Base-by-base conservation (phyloP, 2,888 invertebrate genomes). In the Morpho helenor region DNA sequence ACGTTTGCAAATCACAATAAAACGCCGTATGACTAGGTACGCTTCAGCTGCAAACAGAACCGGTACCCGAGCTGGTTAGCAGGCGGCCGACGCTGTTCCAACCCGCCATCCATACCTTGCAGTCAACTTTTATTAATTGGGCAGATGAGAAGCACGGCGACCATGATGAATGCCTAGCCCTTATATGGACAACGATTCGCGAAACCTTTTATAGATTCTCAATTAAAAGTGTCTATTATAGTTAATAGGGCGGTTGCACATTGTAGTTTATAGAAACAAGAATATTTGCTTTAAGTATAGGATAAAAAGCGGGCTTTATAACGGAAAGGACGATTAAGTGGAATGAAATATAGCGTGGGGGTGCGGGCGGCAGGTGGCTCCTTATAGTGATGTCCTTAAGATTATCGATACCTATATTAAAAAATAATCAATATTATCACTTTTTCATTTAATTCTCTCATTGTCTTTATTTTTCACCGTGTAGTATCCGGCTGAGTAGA, bases 181-280 rank as follows among this genome's bases (percentile, higher is more conserved):
- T 72, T 90, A 84, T 88, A 90, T 68, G 87, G 88, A 66, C 72
- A 79, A 72, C 82, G 79, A 80, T 87, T 85, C 81, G 86, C 88
- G 80, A 89, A 90, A 87, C 89, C 88, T 89, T 89, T 89, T 89
- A 88, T 90, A 89, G 88, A 87, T 87, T 89, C 87, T 85, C 87
- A 89, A 90, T 90, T 90, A 90, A 89, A 87, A 88, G 81, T 83
- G 85, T 90, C 86, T 89, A 89, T 88, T 88, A 88, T 86, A 84
- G 84, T 82, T 88, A 88, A 87, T 87, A 85, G 84, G 84, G 72
- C 81, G 80, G 76, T 76, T 78, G 77, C 80, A 81, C 84, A 74
- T 71, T 80, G 81, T 78, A 75, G 76, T 82, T 83, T 84, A 82
- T 77, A 82, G 83, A 81, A 84, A 85, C 83, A 79, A 79, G 84